Evolutionary conservation across 2,888 invertebrate genomes (phyloP).

Genomic region (Bruchidius siliquastri): DNA sequence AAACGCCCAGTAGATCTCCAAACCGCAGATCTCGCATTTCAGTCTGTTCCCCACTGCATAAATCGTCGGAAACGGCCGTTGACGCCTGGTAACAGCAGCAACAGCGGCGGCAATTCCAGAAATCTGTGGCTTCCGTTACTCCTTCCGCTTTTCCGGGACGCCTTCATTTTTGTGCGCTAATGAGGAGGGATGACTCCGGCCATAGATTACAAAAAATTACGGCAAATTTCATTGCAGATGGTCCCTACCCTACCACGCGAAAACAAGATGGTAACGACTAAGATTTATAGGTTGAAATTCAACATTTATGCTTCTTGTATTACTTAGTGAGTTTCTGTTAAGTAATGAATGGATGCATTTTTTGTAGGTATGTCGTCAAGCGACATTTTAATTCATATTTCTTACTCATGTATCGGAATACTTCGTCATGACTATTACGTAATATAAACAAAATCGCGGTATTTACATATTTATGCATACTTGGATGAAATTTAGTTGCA

Average conservation of each 20-base stretch:
- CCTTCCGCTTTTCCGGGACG: background rate
- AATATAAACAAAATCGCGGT: too few species aligned
- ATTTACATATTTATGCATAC: too few species aligned
- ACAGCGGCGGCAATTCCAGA: background rate
- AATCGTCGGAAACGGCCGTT: background rate
- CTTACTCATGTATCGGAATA: too few species aligned
- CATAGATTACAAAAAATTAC: background rate
- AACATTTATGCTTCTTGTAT: background rate
- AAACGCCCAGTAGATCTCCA: background rate
- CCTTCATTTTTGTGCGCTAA: background rate
- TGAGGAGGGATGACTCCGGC: background rate
- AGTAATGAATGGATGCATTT: too few species aligned
- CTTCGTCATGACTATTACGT: too few species aligned
- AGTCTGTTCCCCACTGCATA: background rate
- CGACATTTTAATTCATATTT: too few species aligned
- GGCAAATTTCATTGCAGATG: background rate
- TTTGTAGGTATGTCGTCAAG: too few species aligned
- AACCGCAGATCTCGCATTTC: background rate
- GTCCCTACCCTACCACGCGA: background rate
- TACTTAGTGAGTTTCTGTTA: background rate
- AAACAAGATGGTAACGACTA: background rate
- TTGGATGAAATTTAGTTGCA: too few species aligned
- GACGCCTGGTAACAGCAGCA: background rate
- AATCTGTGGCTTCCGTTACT: background rate
- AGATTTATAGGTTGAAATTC: background rate